phyloP scores from a whole-genome alignment of 2,113 vertebrate genomes.

The Aplodontia rufa region DNA sequence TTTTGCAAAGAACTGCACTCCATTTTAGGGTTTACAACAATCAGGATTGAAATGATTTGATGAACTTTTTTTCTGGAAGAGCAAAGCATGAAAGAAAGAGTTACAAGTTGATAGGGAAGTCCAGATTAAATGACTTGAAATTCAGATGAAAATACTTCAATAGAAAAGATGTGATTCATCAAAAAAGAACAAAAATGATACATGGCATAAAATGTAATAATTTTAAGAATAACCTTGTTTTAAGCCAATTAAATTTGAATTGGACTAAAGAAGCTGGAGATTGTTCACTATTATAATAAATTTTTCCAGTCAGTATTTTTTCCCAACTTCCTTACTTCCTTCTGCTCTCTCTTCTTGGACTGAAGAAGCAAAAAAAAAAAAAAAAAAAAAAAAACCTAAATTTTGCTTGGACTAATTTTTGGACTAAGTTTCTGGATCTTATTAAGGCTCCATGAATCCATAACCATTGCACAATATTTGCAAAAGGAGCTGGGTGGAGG shows the following conservation, averaged over 20 bases:
- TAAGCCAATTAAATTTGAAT: not conserved
- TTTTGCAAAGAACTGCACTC: not conserved
- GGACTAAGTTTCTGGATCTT: not conserved
- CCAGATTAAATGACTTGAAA: not conserved
- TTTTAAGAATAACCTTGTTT: slow-evolving; percentile 26
- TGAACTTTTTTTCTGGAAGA: not conserved
- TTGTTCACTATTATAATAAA: not conserved
- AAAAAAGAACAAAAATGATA: not conserved
- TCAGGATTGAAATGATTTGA: not conserved
- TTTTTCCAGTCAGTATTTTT: not conserved
- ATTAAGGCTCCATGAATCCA: not conserved
- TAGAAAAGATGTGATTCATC: not conserved
- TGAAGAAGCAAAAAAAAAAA: not conserved
- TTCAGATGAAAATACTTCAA: not conserved
- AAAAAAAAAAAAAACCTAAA: not conserved
- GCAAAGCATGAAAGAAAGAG: not conserved
- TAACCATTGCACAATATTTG: not conserved
- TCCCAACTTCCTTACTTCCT: not conserved
- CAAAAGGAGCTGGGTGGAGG: not conserved
- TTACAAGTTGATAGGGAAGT: not conserved
- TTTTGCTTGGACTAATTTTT: not conserved
- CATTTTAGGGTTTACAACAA: not conserved
- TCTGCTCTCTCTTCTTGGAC: not conserved
- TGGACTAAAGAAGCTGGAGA: not conserved
- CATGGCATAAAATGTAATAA: not conserved